Evolutionary conservation across 2,113 vertebrate species (phyloP), one percentile per base, ranked within the genome.

Genomic region (Psephotus haematonotus): DNA sequence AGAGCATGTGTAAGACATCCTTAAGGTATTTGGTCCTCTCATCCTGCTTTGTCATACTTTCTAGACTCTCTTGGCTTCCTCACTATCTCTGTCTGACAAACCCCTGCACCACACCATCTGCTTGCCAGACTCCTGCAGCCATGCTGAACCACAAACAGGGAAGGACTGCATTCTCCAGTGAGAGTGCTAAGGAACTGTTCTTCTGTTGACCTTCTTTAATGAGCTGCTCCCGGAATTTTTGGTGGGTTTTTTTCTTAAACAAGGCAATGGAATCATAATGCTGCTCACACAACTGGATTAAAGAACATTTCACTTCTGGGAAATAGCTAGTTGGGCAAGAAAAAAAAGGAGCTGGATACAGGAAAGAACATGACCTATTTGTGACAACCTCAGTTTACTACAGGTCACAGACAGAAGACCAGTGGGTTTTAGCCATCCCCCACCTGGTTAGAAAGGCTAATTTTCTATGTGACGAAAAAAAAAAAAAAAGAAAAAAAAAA

Each of bases 251-350:
- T 82, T 75, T 82, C 63, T 74, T 50, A 52, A 86, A 86, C 55
- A 86, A 94, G 7, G 18, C 46, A 70, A 13, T 82, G 59, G 74
- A 92, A 82, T 94, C 50, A 57, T 83, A 84, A 69, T 25, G 44
- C 57, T 2, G 1, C 47, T 88, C 80, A 74, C 13, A 11, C 52
- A 77, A 87, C 12, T 76, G 29, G 35, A 89, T 87, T 68, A 72
- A 91, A 86, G 46, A 82, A 72, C 19, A 46, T 43, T 70, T 89
- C 52, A 50, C 33, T 96, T 97, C 80, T 91, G 82, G 94, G 90
- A 97, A 97, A 91, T 8, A 68, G 47, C 12, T 53, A 49, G 64
- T 24, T 59, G 57, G 57, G 63, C 64, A 95, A 94, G 77, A 78
- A 75, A 65, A 71, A 72, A 62, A 86, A 76, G 29, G 71, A 90